Evolutionary conservation across 2,888 invertebrate genomes (phyloP).

Genomic region (Anticlea derivata): DNA sequence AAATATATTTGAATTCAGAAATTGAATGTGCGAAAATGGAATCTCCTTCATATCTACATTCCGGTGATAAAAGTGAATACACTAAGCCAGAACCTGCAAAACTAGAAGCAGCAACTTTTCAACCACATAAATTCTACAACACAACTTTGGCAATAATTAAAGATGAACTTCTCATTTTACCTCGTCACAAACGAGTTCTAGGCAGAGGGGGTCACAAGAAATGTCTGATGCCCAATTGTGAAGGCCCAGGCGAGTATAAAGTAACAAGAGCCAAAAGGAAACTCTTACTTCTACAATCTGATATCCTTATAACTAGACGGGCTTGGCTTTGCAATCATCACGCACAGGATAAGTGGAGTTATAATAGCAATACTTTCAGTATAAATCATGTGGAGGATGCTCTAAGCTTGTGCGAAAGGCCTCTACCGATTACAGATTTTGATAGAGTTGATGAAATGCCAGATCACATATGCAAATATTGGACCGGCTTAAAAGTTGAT

Average conservation of each 20-base stretch:
- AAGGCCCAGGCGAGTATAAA: not conserved
- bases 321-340: not conserved
- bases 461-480: slow-evolving; percentile 7
- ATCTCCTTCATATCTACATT: no score
- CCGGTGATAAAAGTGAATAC: no score
- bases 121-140: not conserved
- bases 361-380: not conserved
- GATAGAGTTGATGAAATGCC: slow-evolving; percentile 9
- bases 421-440: slow-evolving; percentile 1
- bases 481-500: slow-evolving; percentile 2
- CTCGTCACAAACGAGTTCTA: not conserved
- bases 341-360: not conserved
- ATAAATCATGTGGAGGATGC: not conserved
- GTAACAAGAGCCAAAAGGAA: not conserved
- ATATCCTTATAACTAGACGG: not conserved
- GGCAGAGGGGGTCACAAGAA: not conserved
- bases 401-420: not conserved
- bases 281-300: not conserved
- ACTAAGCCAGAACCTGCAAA: no score
- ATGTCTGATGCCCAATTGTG: slow-evolving; percentile 4
- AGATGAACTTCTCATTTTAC: not conserved
- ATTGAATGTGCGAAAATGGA: no score
- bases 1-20: no score
- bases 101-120: no score
- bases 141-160: not conserved